Evolutionary conservation across 2,113 vertebrate genomes (phyloP).

Genomic region (Pyrgilauda ruficollis): DNA sequence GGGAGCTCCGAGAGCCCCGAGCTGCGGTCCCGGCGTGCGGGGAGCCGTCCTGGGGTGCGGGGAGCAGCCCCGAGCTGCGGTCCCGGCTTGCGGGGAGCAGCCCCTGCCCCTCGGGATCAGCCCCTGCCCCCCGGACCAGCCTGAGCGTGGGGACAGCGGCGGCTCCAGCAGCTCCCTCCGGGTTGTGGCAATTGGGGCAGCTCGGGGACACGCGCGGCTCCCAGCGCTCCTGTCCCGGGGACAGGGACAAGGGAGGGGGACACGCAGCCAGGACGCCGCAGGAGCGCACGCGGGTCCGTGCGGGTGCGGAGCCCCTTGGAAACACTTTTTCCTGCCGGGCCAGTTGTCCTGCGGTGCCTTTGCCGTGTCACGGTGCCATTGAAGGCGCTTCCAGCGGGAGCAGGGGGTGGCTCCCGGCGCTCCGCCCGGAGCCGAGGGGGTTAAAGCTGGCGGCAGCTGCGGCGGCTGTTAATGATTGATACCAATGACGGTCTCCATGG

Average conservation of each 20-base stretch:
- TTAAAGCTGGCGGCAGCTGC: conserved; percentile 69
- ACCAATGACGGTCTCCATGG: conserved; percentile 42
- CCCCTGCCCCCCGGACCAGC: rapidly evolving
- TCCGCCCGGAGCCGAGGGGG: conserved; percentile 52
- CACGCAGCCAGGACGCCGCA: rapidly evolving
- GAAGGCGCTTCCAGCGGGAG: not conserved
- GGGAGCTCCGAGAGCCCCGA: not conserved
- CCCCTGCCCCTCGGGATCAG: not conserved
- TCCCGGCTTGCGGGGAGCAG: too few species aligned
- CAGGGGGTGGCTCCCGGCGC: not conserved
- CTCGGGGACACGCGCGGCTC: not conserved
- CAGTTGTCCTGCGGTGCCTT: rapidly evolving
- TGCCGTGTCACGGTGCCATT: not conserved
- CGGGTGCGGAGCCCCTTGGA: not conserved
- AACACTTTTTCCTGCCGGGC: not conserved
- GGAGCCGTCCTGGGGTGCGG: not conserved
- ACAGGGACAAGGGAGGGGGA: not conserved
- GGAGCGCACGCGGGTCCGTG: rapidly evolving
- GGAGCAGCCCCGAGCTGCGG: too few species aligned
- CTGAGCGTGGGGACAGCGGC: not conserved
- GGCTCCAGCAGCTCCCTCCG: not conserved
- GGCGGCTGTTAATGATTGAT: conserved; percentile 79
- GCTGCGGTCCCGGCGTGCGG: too few species aligned
- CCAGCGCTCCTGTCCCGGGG: rapidly evolving
- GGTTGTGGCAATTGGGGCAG: rapidly evolving